A percentile compares a stretch with the other conserved stretches of the same genome.
These are phyloP conservation scores for Drosophila novamexicana DNA, from an alignment of 1,140 invertebrate species.

Conservation along the genomic window DNA sequence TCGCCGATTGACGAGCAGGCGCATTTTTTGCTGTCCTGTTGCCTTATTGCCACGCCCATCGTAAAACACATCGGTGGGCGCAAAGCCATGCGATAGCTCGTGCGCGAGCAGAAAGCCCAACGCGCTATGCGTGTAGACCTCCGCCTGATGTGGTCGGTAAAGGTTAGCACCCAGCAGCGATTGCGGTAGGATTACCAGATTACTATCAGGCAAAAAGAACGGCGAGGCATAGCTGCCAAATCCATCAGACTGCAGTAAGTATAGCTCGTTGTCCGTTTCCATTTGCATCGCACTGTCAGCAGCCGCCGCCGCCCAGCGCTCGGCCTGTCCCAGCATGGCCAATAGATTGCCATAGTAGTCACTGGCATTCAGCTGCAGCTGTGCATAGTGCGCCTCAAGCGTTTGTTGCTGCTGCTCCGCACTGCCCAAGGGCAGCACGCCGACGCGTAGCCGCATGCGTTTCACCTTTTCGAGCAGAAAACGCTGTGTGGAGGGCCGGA, in stretches of 20 bases:
- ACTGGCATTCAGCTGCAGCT: conserved; percentile 10
- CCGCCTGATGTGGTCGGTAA: conserved; percentile 23
- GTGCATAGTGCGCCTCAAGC: conserved; percentile 29
- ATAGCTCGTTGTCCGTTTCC: not conserved
- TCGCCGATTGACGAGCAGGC: not conserved
- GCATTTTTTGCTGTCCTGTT: rapidly evolving
- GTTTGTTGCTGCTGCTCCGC: not conserved
- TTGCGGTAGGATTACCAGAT: conserved; percentile 47
- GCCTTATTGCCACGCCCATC: conserved; percentile 16
- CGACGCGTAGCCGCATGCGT: conserved; percentile 40
- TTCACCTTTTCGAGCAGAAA: conserved; percentile 42
- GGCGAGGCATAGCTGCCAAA: conserved; percentile 53
- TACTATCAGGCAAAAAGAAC: conserved; percentile 32
- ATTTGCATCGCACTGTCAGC: no score
- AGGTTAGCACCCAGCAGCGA: conserved; percentile 44
- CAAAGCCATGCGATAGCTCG: conserved; percentile 58
- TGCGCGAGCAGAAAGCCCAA: conserved; percentile 61
- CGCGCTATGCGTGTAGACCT: conserved; percentile 31
- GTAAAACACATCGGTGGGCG: conserved; percentile 1
- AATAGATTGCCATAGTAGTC: conserved; percentile 55
- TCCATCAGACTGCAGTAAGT: not conserved
- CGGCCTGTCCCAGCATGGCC: conserved; percentile 10
- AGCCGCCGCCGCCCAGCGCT: not conserved
- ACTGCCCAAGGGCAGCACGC: conserved; percentile 40
- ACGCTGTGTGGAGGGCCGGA: not conserved